Base-by-base conservation (phyloP, 2,888 invertebrate species). In the Clanis bilineata region DNA sequence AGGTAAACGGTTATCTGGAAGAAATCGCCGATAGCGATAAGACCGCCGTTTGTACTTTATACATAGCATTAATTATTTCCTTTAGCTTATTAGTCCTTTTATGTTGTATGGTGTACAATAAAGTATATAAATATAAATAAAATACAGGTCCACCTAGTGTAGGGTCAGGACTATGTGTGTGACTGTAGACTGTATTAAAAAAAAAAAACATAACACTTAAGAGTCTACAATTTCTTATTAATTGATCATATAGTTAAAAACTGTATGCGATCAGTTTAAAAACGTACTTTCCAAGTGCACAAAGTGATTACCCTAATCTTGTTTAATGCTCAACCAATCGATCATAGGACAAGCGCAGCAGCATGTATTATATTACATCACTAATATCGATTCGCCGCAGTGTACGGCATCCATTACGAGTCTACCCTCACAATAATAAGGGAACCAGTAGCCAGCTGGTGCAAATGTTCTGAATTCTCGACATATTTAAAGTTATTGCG, bases 401-500 rank as follows among this genome's bases (percentile, higher is more conserved):
- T 62, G 58, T 59, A 45, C 41, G 47, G 39, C 59, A 62, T 58
- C 59, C 58, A 51, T 57, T 60, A 62, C 45, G 56, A 21, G 62
- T 43, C 58, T 60, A 62, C 59, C 57, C 56, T 59, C 58, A 51
- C 62, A 51, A 51, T 32, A 65, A 64, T 63, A 56, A 56, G 58
- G 59, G 45, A 45, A 61, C 63, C 64, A 60, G 60, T 59, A 62
- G 66, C 62, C 60, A 56, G 61, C 60, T 61, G 63, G 61, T 55
- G 58, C 60, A 64, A 70, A 68, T 71, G 70, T 64, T 63, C 67
- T 64, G 69, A 65, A 76, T 74, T 71, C 71, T 62, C 69, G 68
- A 64, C 75, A 66, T 64, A 71, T 66, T 76, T 72, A 62, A 69
- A 76, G 61, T 76, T 71, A 77, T 76, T 75, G 73, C 74, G 69